phyloP scores from a whole-genome alignment of 2,888 invertebrate genomes.

The Athripsodes cinereus region DNA sequence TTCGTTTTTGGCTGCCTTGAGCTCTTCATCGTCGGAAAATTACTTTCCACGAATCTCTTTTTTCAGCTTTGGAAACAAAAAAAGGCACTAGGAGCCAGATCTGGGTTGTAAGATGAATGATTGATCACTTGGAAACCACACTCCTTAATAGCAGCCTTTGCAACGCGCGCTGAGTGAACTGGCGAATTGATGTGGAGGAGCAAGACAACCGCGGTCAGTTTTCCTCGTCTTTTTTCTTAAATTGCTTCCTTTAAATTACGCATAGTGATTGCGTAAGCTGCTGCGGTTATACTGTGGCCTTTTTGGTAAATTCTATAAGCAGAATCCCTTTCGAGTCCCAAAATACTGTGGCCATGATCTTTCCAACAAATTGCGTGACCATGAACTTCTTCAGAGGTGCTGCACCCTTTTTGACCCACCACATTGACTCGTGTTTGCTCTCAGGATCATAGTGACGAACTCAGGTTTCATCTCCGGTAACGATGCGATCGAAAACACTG shows the following conservation, averaged over 20 bases:
- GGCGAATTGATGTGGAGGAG: constrained; percentile 19
- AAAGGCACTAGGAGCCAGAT: constrained; percentile 15
- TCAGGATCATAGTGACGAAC: constrained; percentile 29
- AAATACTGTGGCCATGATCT: constrained; percentile 25
- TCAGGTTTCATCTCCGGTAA: constrained; percentile 29
- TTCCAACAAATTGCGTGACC: constrained; percentile 28
- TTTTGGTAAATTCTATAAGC: constrained; percentile 19
- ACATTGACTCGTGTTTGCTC: constrained; percentile 27
- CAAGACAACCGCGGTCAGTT: not conserved
- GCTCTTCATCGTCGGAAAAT: constrained; percentile 10
- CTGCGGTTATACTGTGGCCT: constrained; percentile 17
- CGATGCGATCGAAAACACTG: constrained; percentile 8
- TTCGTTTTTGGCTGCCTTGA: constrained; percentile 4
- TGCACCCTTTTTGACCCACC: constrained; percentile 26
- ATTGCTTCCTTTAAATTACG: not conserved
- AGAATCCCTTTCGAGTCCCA: constrained; percentile 24
- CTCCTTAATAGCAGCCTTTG: constrained; percentile 13
- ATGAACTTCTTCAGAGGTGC: constrained; percentile 27
- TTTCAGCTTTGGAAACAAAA: constrained; percentile 1
- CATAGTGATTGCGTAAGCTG: constrained; percentile 14
- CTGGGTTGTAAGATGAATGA: constrained; percentile 20
- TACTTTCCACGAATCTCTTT: not conserved
- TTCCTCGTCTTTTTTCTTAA: constrained; percentile 1
- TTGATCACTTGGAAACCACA: constrained; percentile 16
- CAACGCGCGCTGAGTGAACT: constrained; percentile 14